Conservation (phyloP, 2,797 vertebrate genomes). For the Erpetoichthys calabaricus region DNA sequence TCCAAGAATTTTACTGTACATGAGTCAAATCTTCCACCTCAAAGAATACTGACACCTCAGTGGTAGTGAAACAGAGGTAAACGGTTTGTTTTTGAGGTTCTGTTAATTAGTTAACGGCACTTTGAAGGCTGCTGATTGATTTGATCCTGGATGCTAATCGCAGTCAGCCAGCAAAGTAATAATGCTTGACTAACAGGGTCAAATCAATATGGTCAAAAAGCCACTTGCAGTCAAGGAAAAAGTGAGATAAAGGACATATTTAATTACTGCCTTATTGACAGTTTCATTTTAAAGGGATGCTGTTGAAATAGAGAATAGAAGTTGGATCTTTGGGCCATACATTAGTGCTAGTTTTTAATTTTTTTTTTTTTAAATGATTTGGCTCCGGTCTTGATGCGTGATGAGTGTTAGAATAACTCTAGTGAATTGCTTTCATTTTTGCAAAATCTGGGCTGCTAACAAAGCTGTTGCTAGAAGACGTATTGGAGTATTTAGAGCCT, state of each 20-base stretch:
- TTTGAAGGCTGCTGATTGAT: slow-evolving; percentile 2
- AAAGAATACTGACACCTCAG: neutral
- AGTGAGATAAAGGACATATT: slow-evolving; percentile 1
- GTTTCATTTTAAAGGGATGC: neutral
- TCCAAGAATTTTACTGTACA: slow-evolving; percentile 2
- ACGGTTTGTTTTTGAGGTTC: slow-evolving; percentile 1
- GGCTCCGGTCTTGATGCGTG: too few species aligned
- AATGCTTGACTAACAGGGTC: slow-evolving; percentile 1
- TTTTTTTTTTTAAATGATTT: too few species aligned
- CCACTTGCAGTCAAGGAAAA: neutral
- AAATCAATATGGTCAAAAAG: neutral
- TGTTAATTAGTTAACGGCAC: slow-evolving; percentile 4
- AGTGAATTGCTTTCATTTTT: neutral
- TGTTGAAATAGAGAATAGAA: neutral
- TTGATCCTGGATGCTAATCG: slow-evolving; percentile 4
- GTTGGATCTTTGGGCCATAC: neutral
- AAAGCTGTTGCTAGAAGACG: neutral
- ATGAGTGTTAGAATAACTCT: neutral
- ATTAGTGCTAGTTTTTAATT: neutral
- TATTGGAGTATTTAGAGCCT: too few species aligned
- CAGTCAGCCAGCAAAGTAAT: slow-evolving; percentile 6
- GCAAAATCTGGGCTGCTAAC: neutral
- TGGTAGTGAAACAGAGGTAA: slow-evolving; percentile 1
- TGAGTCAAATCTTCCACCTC: neutral
- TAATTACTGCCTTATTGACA: slow-evolving; percentile 6